A percentile compares a stretch with the other conserved stretches of the same genome.
These are phyloP conservation scores for Poecilobothrus nobilitatus DNA, from an alignment of 2,888 invertebrate genomes.

Conservation along the genomic window DNA sequence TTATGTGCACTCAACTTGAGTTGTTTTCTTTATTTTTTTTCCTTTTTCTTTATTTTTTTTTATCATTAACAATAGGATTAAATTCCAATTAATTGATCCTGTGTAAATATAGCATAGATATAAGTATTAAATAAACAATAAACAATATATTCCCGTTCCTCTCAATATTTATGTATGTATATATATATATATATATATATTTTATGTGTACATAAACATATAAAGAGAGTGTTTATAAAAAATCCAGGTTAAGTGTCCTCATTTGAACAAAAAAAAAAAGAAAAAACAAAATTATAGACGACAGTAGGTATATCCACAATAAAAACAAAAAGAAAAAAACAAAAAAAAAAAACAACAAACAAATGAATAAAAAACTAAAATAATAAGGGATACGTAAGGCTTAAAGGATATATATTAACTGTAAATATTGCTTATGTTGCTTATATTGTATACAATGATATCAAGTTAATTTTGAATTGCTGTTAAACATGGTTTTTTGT, in stretches of 20 bases:
- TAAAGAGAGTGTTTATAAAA: neutral
- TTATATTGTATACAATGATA: neutral
- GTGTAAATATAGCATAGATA: neutral
- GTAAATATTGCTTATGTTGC: neutral
- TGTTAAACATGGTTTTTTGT: too few relatives aligned
- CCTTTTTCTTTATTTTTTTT: neutral
- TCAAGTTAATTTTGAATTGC: neutral
- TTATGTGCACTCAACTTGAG: neutral
- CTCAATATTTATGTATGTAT: too few relatives aligned
- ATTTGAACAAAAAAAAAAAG: neutral
- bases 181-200: too few relatives aligned
- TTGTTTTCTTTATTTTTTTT: neutral
- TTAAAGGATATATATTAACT: neutral
- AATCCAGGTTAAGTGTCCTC: conserved; percentile 2
- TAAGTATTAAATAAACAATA: neutral
- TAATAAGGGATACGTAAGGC: neutral
- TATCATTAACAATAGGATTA: conserved; percentile 1
- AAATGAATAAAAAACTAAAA: too few relatives aligned
- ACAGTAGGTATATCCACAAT: too few relatives aligned
- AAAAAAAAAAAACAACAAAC: too few relatives aligned
- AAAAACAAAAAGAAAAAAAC: too few relatives aligned
- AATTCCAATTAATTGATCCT: conserved; percentile 1
- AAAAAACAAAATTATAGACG: too few relatives aligned
- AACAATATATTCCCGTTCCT: too few relatives aligned
- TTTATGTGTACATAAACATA: too few relatives aligned